Evolutionary conservation across 2,797 vertebrate species (phyloP).

Genomic region (Danionella dracula): DNA sequence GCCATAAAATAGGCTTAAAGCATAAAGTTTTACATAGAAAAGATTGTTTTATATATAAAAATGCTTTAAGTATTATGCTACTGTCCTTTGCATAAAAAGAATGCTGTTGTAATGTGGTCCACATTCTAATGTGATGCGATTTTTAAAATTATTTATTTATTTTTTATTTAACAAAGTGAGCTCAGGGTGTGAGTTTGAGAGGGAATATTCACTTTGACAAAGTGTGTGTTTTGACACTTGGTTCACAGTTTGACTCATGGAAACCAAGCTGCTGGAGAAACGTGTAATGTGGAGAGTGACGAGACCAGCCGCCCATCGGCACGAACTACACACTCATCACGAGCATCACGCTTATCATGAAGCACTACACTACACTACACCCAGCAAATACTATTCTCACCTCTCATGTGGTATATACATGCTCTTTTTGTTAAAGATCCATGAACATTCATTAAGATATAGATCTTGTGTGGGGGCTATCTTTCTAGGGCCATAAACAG

Average conservation of each 20-base stretch:
- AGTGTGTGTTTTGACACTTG: slow-evolving; percentile 9
- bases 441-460: no score
- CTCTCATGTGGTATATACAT: not conserved
- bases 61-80: no score
- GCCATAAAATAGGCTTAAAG: no score
- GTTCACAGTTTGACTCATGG: slow-evolving; percentile 3
- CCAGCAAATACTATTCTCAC: not conserved
- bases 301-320: not conserved
- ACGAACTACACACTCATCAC: not conserved
- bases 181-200: not conserved
- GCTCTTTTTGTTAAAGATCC: not conserved
- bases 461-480: not conserved
- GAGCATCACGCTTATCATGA: no score
- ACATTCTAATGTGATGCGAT: no score
- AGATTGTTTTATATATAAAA: no score
- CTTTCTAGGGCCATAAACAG: not conserved
- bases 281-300: not conserved
- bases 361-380: no score
- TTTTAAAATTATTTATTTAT: no score
- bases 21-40: no score
- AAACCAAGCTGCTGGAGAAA: not conserved
- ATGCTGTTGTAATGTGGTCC: no score
- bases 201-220: not conserved
- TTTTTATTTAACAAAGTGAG: not conserved
- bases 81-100: no score